phyloP scores from a whole-genome alignment of 1,140 invertebrate species.

The Leguminivora glycinivorella region DNA sequence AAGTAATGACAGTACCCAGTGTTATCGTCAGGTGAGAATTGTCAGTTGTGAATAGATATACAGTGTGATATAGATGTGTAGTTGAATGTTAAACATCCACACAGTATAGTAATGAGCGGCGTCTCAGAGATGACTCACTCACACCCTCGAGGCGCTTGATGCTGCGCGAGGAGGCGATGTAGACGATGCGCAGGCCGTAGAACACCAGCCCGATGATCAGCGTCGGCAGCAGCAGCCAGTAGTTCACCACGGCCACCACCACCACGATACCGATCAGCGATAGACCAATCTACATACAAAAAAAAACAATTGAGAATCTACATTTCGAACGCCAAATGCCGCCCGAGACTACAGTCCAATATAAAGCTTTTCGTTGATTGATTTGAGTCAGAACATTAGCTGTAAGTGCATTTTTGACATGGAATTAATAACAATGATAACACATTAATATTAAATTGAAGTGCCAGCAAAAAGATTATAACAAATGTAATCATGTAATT shows the following conservation, averaged over 20 bases:
- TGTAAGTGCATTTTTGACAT: too few relatives aligned
- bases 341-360: background rate
- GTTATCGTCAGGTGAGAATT: too few relatives aligned
- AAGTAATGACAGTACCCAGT: too few relatives aligned
- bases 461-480: too few relatives aligned
- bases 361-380: too few relatives aligned
- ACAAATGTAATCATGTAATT: too few relatives aligned
- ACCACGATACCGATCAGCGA: conserved; percentile 86
- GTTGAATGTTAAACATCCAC: background rate
- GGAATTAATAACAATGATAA: too few relatives aligned
- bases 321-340: background rate
- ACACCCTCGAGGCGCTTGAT: conserved; percentile 93
- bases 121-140: conserved; percentile 83
- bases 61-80: too few relatives aligned
- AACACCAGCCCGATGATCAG: conserved; percentile 85
- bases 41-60: too few relatives aligned
- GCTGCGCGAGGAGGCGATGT: conserved; percentile 89
- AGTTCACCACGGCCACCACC: conserved; percentile 87
- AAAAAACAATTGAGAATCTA: background rate
- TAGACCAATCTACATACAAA: conserved; percentile 84
- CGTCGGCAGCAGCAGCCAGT: conserved; percentile 86
- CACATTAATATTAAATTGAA: too few relatives aligned
- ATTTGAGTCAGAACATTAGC: too few relatives aligned
- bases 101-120: conserved; percentile 19
- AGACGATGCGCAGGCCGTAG: conserved; percentile 86